These are phyloP conservation scores for Perca schrenkii DNA, from an alignment of 2,113 vertebrate genomes.

Conservation along the genomic window DNA sequence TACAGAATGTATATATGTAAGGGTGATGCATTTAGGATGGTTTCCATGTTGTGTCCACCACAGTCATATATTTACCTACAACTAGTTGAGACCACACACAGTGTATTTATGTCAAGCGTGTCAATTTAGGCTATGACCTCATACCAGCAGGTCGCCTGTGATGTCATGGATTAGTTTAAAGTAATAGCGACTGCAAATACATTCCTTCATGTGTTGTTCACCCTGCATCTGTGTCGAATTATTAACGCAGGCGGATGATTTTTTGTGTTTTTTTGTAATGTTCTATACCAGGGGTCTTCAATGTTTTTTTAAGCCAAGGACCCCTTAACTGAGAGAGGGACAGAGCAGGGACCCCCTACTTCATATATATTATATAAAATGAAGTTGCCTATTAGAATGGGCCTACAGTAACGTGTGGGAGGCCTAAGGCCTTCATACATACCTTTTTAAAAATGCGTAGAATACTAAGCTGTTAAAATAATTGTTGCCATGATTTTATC, in stretches of 20 bases:
- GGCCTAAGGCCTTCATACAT: too few relatives aligned
- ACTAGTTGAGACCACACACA: conserved; percentile 21
- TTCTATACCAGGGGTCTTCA: too few relatives aligned
- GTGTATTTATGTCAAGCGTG: background rate
- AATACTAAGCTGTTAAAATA: too few relatives aligned
- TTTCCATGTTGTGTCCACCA: background rate
- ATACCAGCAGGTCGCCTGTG: conserved; percentile 4
- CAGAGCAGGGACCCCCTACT: too few relatives aligned
- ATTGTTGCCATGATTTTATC: too few relatives aligned
- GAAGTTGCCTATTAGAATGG: too few relatives aligned
- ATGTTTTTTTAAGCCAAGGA: too few relatives aligned
- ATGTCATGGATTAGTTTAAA: conserved; percentile 15
- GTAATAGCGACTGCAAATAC: background rate
- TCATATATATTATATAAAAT: too few relatives aligned
- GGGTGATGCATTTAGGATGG: background rate
- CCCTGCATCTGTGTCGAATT: conserved; percentile 4
- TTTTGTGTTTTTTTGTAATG: background rate
- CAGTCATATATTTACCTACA: conserved; percentile 25
- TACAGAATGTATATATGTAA: background rate
- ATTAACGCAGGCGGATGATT: background rate
- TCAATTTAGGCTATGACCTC: conserved; percentile 24
- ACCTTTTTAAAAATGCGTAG: too few relatives aligned
- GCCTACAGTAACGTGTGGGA: too few relatives aligned
- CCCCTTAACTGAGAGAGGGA: too few relatives aligned
- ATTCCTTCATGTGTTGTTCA: background rate